Base-by-base conservation (phyloP, 1,140 invertebrate species). In the Bombus fervidus region DNA sequence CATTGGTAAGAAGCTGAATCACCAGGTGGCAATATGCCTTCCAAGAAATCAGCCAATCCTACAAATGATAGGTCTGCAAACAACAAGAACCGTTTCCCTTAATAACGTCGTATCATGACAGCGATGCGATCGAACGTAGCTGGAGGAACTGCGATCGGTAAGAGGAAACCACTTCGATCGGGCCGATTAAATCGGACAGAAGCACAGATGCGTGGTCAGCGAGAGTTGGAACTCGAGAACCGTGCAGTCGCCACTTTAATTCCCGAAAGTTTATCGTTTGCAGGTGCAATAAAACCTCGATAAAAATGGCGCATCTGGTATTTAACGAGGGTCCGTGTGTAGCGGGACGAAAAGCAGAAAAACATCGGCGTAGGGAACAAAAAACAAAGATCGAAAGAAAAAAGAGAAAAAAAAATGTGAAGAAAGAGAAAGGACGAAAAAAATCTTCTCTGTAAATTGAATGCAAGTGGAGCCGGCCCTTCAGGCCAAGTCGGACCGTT, bases 361-460 rank as follows among this genome's bases (percentile, higher is more conserved):
- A 57, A 13, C 34, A 66, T 8, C 39, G 15, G 12, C 0, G 22
- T 13, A n/a, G n/a, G 62, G 12, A 25, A 34, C 12, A 28, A 59
- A 75, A 76, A 76, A 39, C 12, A 43, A 73, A 15, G 18, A 39
- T 28, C 47, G 37, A 31, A 43, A 12, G 9, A 4, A 72, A 72
- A 43, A 43, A 43, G n/a, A 43, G 41, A 39, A 25, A 69, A 3
- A 3, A 37, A 68, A 68, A 68, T 22, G 47, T 0, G 66, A 68
- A 39, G 57, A 78, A 57, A 37, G 25, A 15, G 22, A 64, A 13
- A 47, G 41, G 64, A 22, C 1, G 31, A 47, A 13, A 64, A 47
- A 73, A 57, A 47, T 2, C 22, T 31, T 75, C 53, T 73, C 41
- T 31, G 83, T 81, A 72, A 85, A 86, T 88, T 78, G 88, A 89